These are phyloP conservation scores for Jacana jacana DNA, from an alignment of 2,113 vertebrate genomes.

Conservation along the genomic window DNA sequence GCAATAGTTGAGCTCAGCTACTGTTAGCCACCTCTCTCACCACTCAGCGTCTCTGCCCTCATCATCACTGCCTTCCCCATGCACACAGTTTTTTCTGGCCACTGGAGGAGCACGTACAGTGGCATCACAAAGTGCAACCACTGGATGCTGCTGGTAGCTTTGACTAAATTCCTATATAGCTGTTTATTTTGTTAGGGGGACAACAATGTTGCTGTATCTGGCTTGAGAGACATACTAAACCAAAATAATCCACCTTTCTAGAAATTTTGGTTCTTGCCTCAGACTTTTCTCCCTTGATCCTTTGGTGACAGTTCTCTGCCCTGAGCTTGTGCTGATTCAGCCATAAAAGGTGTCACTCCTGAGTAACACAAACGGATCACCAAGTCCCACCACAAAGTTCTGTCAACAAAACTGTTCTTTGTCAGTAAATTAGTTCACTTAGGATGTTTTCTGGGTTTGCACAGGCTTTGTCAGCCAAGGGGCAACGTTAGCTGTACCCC, in stretches of 20 bases:
- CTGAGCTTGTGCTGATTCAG: neutral
- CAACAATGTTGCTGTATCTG: no score
- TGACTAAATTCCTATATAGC: neutral
- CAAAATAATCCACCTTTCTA: neutral
- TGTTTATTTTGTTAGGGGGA: neutral
- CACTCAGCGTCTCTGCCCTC: neutral
- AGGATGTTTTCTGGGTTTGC: neutral
- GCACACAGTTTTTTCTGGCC: fast-evolving
- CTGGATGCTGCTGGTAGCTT: neutral
- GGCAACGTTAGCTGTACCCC: neutral
- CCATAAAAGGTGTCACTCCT: neutral
- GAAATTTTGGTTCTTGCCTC: neutral
- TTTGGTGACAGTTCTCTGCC: neutral
- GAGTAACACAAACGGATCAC: neutral
- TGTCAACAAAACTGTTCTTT: neutral
- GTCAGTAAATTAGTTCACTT: neutral
- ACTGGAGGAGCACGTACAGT: neutral
- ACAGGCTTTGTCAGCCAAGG: neutral
- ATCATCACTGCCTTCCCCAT: neutral
- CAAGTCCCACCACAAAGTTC: neutral
- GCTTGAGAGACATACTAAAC: neutral
- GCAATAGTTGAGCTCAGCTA: neutral
- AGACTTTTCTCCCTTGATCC: neutral
- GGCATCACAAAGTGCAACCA: neutral
- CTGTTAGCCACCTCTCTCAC: neutral